Evolutionary conservation across 2,797 vertebrate genomes (phyloP).

Genomic region (Phyllotis vaccarum): DNA sequence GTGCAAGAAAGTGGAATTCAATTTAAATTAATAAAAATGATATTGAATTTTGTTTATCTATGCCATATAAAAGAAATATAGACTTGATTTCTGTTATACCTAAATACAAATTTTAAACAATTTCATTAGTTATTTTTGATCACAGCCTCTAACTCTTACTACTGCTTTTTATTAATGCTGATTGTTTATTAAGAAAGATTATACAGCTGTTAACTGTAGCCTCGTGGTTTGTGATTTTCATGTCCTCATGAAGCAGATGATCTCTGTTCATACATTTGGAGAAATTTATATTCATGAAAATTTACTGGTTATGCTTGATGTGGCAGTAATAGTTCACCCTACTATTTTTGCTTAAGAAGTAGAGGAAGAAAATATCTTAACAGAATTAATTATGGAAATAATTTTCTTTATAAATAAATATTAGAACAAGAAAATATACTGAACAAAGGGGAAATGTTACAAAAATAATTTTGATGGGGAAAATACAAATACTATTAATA

Average conservation of each 20-base stretch:
- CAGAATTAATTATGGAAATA: slow-evolving; percentile 1
- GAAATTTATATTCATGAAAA: background rate
- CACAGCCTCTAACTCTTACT: background rate
- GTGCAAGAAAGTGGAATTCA: slow-evolving; percentile 24
- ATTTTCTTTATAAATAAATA: background rate
- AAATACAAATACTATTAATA: background rate
- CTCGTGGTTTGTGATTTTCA: background rate
- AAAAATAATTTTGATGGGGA: background rate
- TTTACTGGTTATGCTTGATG: background rate
- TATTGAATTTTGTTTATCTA: background rate
- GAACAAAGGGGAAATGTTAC: background rate
- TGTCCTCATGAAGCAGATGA: background rate
- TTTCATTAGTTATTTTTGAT: background rate
- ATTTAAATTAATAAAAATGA: slow-evolving; percentile 20
- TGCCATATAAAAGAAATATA: slow-evolving; percentile 10
- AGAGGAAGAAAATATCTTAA: background rate
- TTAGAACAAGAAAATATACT: background rate
- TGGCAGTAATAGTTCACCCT: background rate
- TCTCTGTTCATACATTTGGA: background rate
- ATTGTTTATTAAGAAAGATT: slow-evolving; percentile 33
- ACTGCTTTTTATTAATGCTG: background rate
- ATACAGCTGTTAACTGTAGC: background rate
- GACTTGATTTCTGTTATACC: background rate
- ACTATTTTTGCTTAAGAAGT: background rate
- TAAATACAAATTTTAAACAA: slow-evolving; percentile 46